Conservation (phyloP, 2,888 invertebrate genomes). For the Dendrolimus pini region DNA sequence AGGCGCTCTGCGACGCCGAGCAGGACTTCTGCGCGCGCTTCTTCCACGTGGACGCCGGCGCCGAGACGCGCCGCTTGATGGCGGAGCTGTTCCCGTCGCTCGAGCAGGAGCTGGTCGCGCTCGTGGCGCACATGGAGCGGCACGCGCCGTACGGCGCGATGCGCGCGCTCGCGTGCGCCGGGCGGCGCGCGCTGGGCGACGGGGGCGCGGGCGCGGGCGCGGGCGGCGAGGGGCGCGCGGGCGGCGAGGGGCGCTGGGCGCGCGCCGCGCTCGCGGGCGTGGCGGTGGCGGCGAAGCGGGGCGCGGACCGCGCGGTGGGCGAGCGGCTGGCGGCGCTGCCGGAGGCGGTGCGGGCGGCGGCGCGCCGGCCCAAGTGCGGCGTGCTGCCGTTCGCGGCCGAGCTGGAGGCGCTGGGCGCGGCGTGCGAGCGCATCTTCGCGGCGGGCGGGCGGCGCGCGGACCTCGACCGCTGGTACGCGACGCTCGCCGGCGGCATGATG, state of each 20-base stretch:
- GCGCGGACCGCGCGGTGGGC: slow-evolving; percentile 94
- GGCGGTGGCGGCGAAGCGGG: slow-evolving; percentile 58
- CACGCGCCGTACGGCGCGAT: slow-evolving; percentile 95
- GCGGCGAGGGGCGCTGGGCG: slow-evolving; percentile 44
- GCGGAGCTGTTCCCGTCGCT: slow-evolving; percentile 91
- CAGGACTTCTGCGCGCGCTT: slow-evolving; percentile 96
- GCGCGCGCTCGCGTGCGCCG: slow-evolving; percentile 93
- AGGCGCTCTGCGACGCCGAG: slow-evolving; percentile 94
- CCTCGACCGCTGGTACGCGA: slow-evolving; percentile 89
- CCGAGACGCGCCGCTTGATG: slow-evolving; percentile 90
- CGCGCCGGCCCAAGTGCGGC: slow-evolving; percentile 86
- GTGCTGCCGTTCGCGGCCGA: slow-evolving; percentile 92
- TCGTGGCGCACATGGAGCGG: slow-evolving; percentile 91
- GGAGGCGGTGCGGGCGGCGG: slow-evolving; percentile 31
- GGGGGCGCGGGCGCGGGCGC: slow-evolving; percentile 23
- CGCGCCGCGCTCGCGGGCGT: slow-evolving; percentile 49
- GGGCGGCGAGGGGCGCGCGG: slow-evolving; percentile 82
- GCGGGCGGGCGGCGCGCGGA: slow-evolving; percentile 61
- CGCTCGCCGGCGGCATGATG: slow-evolving; percentile 87
- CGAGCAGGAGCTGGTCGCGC: slow-evolving; percentile 90
- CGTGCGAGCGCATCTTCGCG: slow-evolving; percentile 84
- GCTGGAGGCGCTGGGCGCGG: slow-evolving; percentile 92
- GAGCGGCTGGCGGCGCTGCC: slow-evolving; percentile 66
- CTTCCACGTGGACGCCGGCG: slow-evolving; percentile 84
- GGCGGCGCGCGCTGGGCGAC: slow-evolving; percentile 95